Evolutionary conservation across 2,888 invertebrate species (phyloP).

Genomic region (Polyommatus iphigenia): DNA sequence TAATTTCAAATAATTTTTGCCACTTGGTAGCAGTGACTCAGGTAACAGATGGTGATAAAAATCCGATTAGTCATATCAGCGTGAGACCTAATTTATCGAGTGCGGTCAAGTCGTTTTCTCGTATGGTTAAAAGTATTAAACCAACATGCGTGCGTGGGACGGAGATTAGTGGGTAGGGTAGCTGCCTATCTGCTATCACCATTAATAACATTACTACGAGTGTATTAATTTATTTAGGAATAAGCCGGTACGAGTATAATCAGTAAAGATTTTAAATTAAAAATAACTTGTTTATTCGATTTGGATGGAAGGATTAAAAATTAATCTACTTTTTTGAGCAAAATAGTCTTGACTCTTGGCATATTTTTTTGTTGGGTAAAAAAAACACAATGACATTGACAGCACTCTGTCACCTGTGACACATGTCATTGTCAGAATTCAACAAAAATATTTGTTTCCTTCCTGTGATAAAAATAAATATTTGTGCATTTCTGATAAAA

Average conservation of each 20-base stretch:
- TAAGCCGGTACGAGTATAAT: too few relatives aligned
- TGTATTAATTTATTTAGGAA: too few relatives aligned
- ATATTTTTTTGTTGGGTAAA: background rate
- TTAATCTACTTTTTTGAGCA: background rate
- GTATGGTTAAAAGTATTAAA: background rate
- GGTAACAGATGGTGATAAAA: conserved; percentile 22
- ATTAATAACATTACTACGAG: too few relatives aligned
- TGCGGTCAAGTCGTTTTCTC: background rate
- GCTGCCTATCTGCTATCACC: too few relatives aligned
- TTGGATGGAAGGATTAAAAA: too few relatives aligned
- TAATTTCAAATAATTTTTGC: too few relatives aligned
- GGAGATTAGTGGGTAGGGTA: too few relatives aligned
- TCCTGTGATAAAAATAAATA: background rate
- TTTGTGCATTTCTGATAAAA: background rate
- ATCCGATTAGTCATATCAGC: background rate
- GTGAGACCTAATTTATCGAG: background rate
- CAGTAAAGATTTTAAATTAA: too few relatives aligned
- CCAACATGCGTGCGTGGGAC: background rate
- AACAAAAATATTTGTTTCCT: background rate
- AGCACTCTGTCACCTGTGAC: background rate
- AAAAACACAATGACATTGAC: background rate
- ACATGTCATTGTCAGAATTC: background rate
- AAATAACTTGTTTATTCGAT: too few relatives aligned
- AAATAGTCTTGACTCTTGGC: background rate
- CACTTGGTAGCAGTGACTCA: background rate